These are phyloP conservation scores for Sus cebifrons DNA, from an alignment of 2,797 vertebrate genomes.

Conservation along the genomic window DNA sequence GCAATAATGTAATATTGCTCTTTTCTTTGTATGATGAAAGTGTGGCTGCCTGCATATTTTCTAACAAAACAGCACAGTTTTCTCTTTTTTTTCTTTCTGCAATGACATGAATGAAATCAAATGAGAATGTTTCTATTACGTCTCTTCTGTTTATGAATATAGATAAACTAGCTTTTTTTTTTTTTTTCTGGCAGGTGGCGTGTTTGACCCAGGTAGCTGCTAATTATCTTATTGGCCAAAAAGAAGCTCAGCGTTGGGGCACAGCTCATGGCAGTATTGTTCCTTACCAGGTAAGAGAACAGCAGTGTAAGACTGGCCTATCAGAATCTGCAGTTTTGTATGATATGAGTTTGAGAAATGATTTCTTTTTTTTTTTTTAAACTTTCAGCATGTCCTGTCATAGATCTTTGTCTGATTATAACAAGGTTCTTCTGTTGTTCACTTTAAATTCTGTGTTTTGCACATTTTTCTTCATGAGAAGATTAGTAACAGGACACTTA, in stretches of 20 bases:
- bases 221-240: constrained; percentile 95
- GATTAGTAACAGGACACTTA: constrained; percentile 87
- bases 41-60: neutral
- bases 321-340: constrained; percentile 67
- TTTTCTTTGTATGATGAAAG: constrained; percentile 48
- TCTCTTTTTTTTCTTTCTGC: neutral
- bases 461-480: constrained; percentile 81
- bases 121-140: constrained; percentile 32
- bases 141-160: neutral
- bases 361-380: neutral
- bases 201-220: constrained; percentile 96
- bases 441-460: constrained; percentile 76
- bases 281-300: constrained; percentile 95
- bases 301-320: neutral
- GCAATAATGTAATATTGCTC: neutral
- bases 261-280: constrained; percentile 98
- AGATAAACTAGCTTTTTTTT: neutral
- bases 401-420: constrained; percentile 58
- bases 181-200: constrained; percentile 92
- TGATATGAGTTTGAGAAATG: constrained; percentile 17
- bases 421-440: constrained; percentile 86
- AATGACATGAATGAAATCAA: constrained; percentile 57
- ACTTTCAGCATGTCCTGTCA: constrained; percentile 55
- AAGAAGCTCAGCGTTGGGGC: constrained; percentile 95
- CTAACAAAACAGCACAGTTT: neutral